These are phyloP conservation scores for Trichopoda pennipes DNA, from an alignment of 2,888 invertebrate species.

Conservation along the genomic window DNA sequence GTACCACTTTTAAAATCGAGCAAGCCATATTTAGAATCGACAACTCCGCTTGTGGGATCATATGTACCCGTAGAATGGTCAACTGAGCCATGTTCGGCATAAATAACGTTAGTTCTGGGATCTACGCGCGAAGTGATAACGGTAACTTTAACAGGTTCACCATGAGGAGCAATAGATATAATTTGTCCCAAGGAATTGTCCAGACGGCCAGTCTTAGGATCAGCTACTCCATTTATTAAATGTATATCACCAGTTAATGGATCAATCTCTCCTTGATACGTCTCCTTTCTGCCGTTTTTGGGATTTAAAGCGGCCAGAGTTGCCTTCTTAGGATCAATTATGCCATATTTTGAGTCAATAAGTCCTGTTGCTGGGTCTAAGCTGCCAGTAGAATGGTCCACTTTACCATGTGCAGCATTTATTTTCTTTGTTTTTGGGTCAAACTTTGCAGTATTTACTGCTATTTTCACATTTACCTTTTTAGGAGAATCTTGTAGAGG, in stretches of 20 bases:
- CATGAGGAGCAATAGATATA: constrained; percentile 85
- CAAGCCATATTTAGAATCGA: constrained; percentile 84
- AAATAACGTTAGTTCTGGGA: constrained; percentile 47
- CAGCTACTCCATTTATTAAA: constrained; percentile 84
- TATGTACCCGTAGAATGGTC: constrained; percentile 72
- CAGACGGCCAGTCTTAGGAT: constrained; percentile 85
- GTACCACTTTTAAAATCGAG: constrained; percentile 86
- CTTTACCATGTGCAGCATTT: constrained; percentile 84
- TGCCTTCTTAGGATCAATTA: constrained; percentile 85
- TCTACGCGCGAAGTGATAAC: constrained; percentile 51
- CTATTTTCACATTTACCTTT: constrained; percentile 86
- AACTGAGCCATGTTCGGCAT: constrained; percentile 62
- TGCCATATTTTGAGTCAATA: constrained; percentile 87
- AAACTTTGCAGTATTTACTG: constrained; percentile 86
- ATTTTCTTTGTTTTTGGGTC: constrained; percentile 87
- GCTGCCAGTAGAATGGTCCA: constrained; percentile 85
- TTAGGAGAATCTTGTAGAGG: constrained; percentile 84
- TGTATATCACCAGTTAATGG: constrained; percentile 86
- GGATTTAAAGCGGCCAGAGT: constrained; percentile 85
- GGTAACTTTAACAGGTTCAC: constrained; percentile 84
- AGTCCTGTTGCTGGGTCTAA: constrained; percentile 86
- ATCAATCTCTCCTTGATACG: constrained; percentile 84
- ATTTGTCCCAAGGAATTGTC: constrained; percentile 86
- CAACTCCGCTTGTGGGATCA: constrained; percentile 78
- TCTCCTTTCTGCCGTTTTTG: constrained; percentile 84